Conservation (phyloP, 2,797 vertebrate genomes). For the Benthosema pterotum region DNA sequence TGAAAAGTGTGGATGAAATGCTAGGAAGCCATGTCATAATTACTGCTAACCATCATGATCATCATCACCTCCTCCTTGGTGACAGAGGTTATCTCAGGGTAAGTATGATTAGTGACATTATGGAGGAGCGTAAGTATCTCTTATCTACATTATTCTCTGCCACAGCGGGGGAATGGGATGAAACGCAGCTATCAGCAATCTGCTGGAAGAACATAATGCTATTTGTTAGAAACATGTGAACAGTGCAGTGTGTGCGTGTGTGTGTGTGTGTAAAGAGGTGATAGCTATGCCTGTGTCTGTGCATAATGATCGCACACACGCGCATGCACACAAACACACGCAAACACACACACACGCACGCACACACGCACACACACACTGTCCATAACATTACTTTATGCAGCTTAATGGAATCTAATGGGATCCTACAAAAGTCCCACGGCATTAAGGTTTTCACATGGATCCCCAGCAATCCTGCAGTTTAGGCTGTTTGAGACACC, state of each 20-base stretch:
- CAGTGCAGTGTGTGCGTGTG: conserved; percentile 14
- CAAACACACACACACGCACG: too few relatives aligned
- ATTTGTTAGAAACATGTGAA: conserved; percentile 53
- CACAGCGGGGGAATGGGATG: conserved; percentile 54
- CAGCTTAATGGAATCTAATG: conserved; percentile 62
- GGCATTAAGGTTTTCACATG: conserved; percentile 21
- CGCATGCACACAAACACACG: too few relatives aligned
- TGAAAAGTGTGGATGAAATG: conserved; percentile 23
- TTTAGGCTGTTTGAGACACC: too few relatives aligned
- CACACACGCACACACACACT: neutral
- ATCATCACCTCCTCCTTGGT: conserved; percentile 14
- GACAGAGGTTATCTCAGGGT: conserved; percentile 43
- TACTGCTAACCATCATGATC: conserved; percentile 44
- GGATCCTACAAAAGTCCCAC: conserved; percentile 10
- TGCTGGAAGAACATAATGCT: conserved; percentile 57
- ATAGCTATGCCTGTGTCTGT: conserved; percentile 14
- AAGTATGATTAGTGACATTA: conserved; percentile 37
- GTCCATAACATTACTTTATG: conserved; percentile 38
- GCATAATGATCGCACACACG: conserved; percentile 58
- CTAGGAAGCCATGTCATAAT: conserved; percentile 29
- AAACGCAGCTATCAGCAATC: conserved; percentile 67
- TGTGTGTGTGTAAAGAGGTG: neutral
- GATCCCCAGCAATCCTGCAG: too few relatives aligned
- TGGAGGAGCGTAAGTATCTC: conserved; percentile 49
- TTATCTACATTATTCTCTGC: conserved; percentile 56